Base-by-base conservation (phyloP, 2,797 vertebrate species). In the Semotilus atromaculatus region DNA sequence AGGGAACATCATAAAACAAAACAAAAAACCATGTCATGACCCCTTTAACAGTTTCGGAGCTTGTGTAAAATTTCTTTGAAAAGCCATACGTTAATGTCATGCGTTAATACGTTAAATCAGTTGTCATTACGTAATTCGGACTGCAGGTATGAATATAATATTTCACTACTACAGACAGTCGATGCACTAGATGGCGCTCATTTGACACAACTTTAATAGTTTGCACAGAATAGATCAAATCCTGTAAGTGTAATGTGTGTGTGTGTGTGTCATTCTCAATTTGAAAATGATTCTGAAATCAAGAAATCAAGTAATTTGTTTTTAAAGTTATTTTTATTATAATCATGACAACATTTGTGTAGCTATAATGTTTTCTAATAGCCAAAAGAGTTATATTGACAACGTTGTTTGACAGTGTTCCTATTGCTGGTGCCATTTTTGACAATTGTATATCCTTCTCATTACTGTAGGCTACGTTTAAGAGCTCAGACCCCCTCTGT, bases 101-200 rank as follows among this genome's bases (percentile, higher is more conserved):
- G n/a, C n/a, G n/a, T n/a, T n/a, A n/a, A n/a, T n/a, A n/a, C n/a
- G n/a, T n/a, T n/a, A n/a, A n/a, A n/a, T n/a, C n/a, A n/a, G n/a
- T n/a, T n/a, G 21, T 53, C 19, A 53, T 53, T 21, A 58, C 1
- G 3, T 53, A 21, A 21, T 19, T n/a, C 9, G 0, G 45, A 53
- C 51, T 55, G 3, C 71, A 73, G 10, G 5, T 13, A 2, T 48
- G 8, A 74, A 74, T 31, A 13, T 51, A 51, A 55, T 23, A 75
- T 75, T 75, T 40, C n/a, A 40, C n/a, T 58, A 23, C 7, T 23
- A 55, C 16, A 70, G 1, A 55, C 16, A 71, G 5, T 71, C 48
- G 2, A 31, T 19, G 7, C 68, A 81, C 80, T 60, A 73, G 80
- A 73, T 64, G 80, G 70, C 55, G 55, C 80, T 74, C 29, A n/a